These are phyloP conservation scores for Brenthis hecate DNA, from an alignment of 2,888 invertebrate genomes.

Conservation along the genomic window DNA sequence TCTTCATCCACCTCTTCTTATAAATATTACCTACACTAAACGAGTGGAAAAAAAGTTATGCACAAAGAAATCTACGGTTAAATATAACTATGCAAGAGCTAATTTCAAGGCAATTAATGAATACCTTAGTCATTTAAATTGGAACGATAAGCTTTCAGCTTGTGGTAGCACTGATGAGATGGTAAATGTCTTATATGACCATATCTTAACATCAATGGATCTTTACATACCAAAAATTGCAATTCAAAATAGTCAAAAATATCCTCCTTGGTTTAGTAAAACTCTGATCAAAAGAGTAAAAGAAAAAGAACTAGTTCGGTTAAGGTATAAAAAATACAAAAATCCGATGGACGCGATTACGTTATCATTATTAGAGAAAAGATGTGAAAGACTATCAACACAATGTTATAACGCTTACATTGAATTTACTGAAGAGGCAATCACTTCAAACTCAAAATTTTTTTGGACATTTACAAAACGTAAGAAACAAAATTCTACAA, in stretches of 20 bases:
- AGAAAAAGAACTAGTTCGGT: too few relatives aligned
- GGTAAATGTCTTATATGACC: too few relatives aligned
- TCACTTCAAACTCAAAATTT: constrained; percentile 9
- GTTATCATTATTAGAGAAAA: too few relatives aligned
- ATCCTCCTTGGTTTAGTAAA: too few relatives aligned
- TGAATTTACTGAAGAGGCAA: background rate
- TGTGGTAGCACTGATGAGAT: too few relatives aligned
- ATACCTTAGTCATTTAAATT: too few relatives aligned
- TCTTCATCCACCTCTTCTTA: constrained; percentile 4
- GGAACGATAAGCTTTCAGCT: too few relatives aligned
- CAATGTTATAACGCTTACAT: constrained; percentile 13
- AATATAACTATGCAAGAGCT: background rate
- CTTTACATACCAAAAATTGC: too few relatives aligned
- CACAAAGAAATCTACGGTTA: background rate
- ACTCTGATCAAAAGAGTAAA: too few relatives aligned
- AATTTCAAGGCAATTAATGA: too few relatives aligned
- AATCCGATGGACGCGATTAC: constrained; percentile 22
- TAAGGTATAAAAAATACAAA: constrained; percentile 24
- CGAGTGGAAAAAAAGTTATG: background rate
- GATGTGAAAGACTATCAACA: constrained; percentile 3
- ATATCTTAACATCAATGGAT: too few relatives aligned
- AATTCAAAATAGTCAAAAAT: too few relatives aligned
- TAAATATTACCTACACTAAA: background rate
- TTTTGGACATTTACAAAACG: constrained; percentile 20
- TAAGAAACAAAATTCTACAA: background rate